Conservation (phyloP, 2,797 vertebrate genomes). For the Oreonectes daqikongensis region DNA sequence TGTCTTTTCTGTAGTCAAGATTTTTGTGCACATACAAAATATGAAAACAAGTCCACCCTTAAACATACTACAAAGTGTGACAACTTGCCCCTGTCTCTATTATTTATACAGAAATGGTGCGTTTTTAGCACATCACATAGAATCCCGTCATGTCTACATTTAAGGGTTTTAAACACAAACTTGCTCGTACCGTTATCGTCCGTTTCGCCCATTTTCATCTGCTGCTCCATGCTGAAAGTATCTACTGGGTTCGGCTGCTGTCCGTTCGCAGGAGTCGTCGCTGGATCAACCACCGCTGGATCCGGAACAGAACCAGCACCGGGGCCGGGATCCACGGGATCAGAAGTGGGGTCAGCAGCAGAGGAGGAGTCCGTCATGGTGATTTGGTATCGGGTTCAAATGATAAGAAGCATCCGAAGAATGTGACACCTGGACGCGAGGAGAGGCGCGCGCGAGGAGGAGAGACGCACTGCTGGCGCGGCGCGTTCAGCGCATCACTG, state of each 20-base stretch:
- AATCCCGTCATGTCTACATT: not conserved
- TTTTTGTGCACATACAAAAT: not conserved
- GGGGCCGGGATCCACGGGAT: constrained; percentile 54
- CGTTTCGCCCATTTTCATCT: constrained; percentile 88
- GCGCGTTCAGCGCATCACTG: constrained; percentile 29
- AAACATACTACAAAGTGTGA: not conserved
- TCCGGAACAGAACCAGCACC: constrained; percentile 71
- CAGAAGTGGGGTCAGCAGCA: constrained; percentile 53
- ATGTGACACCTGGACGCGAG: constrained; percentile 76
- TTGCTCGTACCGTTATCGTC: constrained; percentile 84
- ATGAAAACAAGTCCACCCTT: not conserved
- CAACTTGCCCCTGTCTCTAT: not conserved
- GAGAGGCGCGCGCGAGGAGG: constrained; percentile 46
- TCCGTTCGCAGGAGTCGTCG: constrained; percentile 65
- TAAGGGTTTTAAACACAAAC: not conserved
- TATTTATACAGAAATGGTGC: not conserved
- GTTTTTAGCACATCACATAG: not conserved
- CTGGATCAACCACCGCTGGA: constrained; percentile 70
- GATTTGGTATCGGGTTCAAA: constrained; percentile 52
- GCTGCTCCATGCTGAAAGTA: constrained; percentile 78
- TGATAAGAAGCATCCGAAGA: constrained; percentile 58
- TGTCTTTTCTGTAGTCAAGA: not conserved
- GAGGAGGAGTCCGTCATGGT: constrained; percentile 74
- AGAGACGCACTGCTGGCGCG: constrained; percentile 47
- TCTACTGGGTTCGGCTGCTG: constrained; percentile 59